phyloP scores from a whole-genome alignment of 2,888 invertebrate genomes.

The Erynnis tages region DNA sequence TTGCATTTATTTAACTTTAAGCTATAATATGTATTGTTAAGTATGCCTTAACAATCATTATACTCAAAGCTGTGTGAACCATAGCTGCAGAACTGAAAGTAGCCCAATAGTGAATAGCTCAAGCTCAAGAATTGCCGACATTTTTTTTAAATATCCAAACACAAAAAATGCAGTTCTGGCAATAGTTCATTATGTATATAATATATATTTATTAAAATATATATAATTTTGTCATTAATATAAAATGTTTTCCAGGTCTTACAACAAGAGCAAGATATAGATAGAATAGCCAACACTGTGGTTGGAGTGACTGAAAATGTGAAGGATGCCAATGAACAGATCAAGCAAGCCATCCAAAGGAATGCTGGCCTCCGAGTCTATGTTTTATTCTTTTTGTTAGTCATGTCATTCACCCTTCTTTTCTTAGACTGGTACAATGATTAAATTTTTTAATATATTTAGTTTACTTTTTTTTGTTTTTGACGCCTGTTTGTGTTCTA shows the following conservation, averaged over 20 bases:
- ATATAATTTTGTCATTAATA: background rate
- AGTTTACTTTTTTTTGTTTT: background rate
- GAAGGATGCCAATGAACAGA: constrained; percentile 97
- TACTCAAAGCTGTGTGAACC: too few relatives aligned
- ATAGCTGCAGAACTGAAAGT: too few relatives aligned
- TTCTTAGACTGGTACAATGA: constrained; percentile 99
- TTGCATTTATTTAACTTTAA: too few relatives aligned
- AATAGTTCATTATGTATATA: background rate
- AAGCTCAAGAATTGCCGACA: too few relatives aligned
- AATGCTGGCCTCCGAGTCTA: constrained; percentile 97
- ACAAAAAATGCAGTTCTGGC: too few relatives aligned
- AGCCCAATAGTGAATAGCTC: too few relatives aligned
- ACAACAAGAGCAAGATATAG: constrained; percentile 96
- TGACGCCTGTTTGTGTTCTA: background rate
- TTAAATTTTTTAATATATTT: constrained; percentile 43
- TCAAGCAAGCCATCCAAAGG: constrained; percentile 97
- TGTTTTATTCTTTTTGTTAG: constrained; percentile 96
- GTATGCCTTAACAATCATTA: too few relatives aligned
- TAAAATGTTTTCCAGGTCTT: constrained; percentile 81
- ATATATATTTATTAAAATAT: too few relatives aligned
- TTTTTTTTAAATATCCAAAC: too few relatives aligned
- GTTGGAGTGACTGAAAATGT: constrained; percentile 97
- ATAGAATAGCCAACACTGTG: constrained; percentile 93
- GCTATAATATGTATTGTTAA: too few relatives aligned
- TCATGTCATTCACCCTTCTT: constrained; percentile 96